Conservation (phyloP, 1,140 invertebrate genomes). For the Aphidius gifuensis region DNA sequence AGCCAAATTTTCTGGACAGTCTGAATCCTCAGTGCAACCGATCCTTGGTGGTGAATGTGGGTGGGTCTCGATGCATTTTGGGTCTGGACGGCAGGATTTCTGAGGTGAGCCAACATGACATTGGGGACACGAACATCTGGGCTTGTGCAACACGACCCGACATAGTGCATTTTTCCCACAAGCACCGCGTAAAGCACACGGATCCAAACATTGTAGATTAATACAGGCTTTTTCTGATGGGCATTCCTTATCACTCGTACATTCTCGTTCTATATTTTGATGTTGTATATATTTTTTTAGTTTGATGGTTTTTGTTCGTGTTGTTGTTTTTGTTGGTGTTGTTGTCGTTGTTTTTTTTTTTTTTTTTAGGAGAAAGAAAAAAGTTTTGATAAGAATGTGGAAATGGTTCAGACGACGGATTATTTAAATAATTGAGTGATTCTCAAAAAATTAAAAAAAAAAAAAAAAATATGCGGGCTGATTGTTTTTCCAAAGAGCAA, state of each 20-base stretch:
- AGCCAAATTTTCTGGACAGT: constrained; percentile 73
- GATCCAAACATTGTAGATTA: constrained; percentile 81
- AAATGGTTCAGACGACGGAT: not conserved
- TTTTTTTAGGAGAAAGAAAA: constrained; percentile 58
- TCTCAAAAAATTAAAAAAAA: no score
- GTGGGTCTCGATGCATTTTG: constrained; percentile 63
- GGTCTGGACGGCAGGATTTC: constrained; percentile 72
- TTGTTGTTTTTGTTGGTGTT: constrained; percentile 51
- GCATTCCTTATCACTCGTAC: constrained; percentile 86
- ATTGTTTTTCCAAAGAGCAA: no score
- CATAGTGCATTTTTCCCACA: constrained; percentile 88
- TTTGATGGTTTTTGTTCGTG: constrained; percentile 20
- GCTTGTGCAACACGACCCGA: constrained; percentile 75
- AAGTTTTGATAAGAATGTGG: constrained; percentile 28
- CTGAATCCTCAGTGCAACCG: constrained; percentile 63
- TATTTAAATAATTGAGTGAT: not conserved
- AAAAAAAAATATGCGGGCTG: no score
- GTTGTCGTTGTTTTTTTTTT: not conserved
- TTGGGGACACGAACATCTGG: constrained; percentile 81
- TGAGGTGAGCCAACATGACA: constrained; percentile 80
- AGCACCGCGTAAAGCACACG: constrained; percentile 79
- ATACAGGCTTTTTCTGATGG: constrained; percentile 87
- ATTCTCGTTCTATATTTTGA: constrained; percentile 73
- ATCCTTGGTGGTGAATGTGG: constrained; percentile 54
- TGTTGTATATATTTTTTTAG: constrained; percentile 9